These are phyloP conservation scores for Sebastes schlegelii DNA, from an alignment of 2,113 vertebrate genomes.

Conservation along the genomic window DNA sequence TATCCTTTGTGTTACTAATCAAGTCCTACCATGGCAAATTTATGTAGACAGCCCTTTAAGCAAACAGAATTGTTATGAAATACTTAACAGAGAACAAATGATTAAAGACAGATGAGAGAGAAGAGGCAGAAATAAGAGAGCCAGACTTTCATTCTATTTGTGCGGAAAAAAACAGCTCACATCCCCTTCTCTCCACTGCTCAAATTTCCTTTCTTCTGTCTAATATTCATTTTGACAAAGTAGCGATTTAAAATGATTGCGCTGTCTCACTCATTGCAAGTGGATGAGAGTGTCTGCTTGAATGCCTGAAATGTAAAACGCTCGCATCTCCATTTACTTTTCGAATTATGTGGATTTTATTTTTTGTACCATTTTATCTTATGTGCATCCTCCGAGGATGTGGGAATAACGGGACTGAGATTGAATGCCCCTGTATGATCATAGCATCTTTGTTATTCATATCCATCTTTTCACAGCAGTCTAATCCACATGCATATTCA, in stretches of 20 bases:
- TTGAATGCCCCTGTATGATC: constrained; percentile 39
- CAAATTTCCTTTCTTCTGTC: constrained; percentile 22
- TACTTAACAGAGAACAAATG: constrained; percentile 39
- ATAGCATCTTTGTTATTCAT: constrained; percentile 68
- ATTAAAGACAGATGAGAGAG: constrained; percentile 33
- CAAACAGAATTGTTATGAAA: constrained; percentile 33
- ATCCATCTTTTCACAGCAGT: constrained; percentile 52
- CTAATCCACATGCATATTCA: constrained; percentile 67
- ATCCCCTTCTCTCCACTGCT: neutral
- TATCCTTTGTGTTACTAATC: constrained; percentile 47
- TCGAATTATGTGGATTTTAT: constrained; percentile 44
- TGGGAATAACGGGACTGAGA: constrained; percentile 51
- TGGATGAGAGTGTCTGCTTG: neutral
- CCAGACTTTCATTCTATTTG: constrained; percentile 31
- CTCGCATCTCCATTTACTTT: constrained; percentile 32
- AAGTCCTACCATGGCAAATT: constrained; percentile 25
- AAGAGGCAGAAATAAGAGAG: constrained; percentile 18
- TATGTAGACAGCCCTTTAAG: constrained; percentile 34
- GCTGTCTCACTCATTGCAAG: constrained; percentile 22
- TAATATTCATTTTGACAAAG: constrained; percentile 41
- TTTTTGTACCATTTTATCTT: constrained; percentile 36
- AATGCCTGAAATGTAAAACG: constrained; percentile 20
- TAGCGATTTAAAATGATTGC: constrained; percentile 20
- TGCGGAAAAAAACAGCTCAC: neutral
- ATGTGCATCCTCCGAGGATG: constrained; percentile 22